Base-by-base conservation (phyloP, 2,888 invertebrate genomes). In the Pristionchus entomophagus region DNA sequence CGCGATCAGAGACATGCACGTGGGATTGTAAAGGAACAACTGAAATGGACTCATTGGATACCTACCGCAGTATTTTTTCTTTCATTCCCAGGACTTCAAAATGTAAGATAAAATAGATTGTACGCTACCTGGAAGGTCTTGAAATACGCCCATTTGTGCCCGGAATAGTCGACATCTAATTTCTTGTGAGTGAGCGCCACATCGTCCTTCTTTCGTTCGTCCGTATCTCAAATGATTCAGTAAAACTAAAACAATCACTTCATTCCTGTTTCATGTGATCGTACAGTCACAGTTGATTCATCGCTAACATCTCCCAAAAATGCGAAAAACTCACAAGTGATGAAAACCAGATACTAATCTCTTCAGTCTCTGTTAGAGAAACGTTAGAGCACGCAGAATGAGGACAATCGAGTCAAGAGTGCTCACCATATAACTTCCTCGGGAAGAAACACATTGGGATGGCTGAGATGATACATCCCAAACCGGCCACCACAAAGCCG, bases 401-500 rank as follows among this genome's bases (percentile, higher is more conserved):
- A n/a, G n/a, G n/a, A n/a, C n/a, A n/a, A n/a, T n/a, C n/a, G n/a
- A n/a, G n/a, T n/a, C n/a, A n/a, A n/a, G n/a, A n/a, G n/a, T 29
- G 62, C 78, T 73, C 88, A 89, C 94, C 94, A 90, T 89, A 87
- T 29, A 93, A 62, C 45, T 89, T 89, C 45, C 88, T 89, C 12
- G 93, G 93, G 87, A 93, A 94, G 85, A 94, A 94, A 35, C 91
- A 89, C 35, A 94, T 85, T 10, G 94, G 94, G 5, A 94, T 56
- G 1, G 94, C 92, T 14, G 94, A 91, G 19, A 94, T 49, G 17
- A 94, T 88, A 3, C 94, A 93, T 6, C 94, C 85, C 17, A 89
- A 84, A 0, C 93, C 94, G 85, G 93, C 92, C 81, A 94, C 87
- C 0, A 94, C 92, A 87, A 94, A 94, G 2, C 94, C 94, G 35